Evolutionary conservation across 2,888 invertebrate species (phyloP).

Genomic region (Tinea semifulvella): DNA sequence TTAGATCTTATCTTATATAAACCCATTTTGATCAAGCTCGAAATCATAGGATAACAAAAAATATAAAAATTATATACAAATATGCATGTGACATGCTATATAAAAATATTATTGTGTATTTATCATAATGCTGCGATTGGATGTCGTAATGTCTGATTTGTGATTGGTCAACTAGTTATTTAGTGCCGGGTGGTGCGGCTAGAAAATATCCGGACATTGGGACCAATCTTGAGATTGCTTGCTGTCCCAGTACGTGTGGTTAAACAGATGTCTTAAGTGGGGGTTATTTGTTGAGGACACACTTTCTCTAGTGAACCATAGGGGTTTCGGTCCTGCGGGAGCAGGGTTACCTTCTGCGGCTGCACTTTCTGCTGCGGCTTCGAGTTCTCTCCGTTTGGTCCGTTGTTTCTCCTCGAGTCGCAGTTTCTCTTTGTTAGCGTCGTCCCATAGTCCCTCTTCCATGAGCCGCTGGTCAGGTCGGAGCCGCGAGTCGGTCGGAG

Average conservation of each 20-base stretch:
- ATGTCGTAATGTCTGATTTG: too few species aligned
- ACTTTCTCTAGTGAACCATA: conserved; percentile 92
- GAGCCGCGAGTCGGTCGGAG: conserved; percentile 92
- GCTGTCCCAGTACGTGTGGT: conserved; percentile 91
- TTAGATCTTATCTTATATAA: too few species aligned
- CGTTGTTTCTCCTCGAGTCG: conserved; percentile 96
- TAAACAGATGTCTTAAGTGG: conserved; percentile 76
- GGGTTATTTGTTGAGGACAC: conserved; percentile 73
- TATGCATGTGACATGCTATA: too few species aligned
- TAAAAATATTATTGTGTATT: too few species aligned
- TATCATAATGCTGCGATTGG: too few species aligned
- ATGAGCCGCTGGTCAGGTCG: conserved; percentile 98
- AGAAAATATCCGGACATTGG: conserved; percentile 91
- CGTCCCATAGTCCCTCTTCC: conserved; percentile 94
- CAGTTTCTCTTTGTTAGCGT: conserved; percentile 85
- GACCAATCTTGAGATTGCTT: conserved; percentile 91
- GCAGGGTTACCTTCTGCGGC: conserved; percentile 69
- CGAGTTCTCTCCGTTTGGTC: conserved; percentile 76
- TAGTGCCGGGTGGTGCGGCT: conserved; percentile 21
- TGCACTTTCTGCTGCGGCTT: conserved; percentile 79
- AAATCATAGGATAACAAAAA: too few species aligned
- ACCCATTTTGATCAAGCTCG: too few species aligned
- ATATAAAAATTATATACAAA: too few species aligned
- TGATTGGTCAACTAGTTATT: too few species aligned
- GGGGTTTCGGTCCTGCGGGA: conserved; percentile 78